Evolutionary conservation across 2,797 vertebrate species (phyloP), one percentile per base, ranked within the genome.

Genomic region (Sebastiscus albofasciatus): DNA sequence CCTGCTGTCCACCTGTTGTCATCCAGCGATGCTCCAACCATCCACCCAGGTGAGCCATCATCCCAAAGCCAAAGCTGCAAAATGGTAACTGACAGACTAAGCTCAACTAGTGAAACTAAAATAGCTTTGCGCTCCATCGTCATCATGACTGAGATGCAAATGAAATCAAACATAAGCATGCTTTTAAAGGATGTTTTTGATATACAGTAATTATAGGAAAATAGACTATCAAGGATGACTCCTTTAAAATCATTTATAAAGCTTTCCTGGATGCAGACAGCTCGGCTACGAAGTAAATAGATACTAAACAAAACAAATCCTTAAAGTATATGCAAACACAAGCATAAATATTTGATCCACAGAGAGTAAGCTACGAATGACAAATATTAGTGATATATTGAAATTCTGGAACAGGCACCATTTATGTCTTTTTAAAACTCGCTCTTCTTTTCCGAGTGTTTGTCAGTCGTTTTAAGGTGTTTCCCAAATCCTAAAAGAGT

Each of bases 401-500:
- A 95, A 95, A 94, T 93, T 95, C 94, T 93, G 91, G 92, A 94
- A 95, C 93, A 95, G 95, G 94, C 95, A 94, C 93, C 93, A 60
- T 93, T 88, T 89, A 88, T 93, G 93, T 94, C 93, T 92, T 90
- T 93, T 93, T 87, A 82, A 93, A 93, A 93, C 84, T 87, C 83
- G 64, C 86, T 92, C 87, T 90, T 92, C 87, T 89, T 92, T 93
- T 88, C 90, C 66, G 79, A 93, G 88, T 90, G 89, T 94, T 91
- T 91, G 93, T 97, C 97, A 96, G 96, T 96, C 96, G 94, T 71
- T 82, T 75, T 97, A 97, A 97, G 97, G 96, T 97, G 96, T 97
- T 98, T 96, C 96, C 97, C 96, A 92, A 96, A 90, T 93, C 95
- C 94, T 92, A 85, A 94, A 94, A 93, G 90, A 96, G 95, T 94